phyloP scores from a whole-genome alignment of 2,888 invertebrate genomes.

The Ichneumoninae sp. region DNA sequence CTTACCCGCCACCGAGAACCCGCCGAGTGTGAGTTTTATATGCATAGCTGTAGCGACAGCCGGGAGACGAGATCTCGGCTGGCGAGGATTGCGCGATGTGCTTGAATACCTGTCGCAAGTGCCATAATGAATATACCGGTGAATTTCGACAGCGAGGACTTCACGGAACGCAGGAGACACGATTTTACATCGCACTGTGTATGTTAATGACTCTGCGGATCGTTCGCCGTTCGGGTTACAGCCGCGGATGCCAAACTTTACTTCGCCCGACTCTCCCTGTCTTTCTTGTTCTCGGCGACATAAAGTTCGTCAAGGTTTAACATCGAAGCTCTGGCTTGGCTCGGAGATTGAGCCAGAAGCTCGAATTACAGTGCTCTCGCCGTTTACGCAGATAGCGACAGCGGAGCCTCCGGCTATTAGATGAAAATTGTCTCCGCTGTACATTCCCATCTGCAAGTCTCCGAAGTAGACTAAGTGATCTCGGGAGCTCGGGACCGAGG shows the following conservation, averaged over 20 bases:
- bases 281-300: neutral
- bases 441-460: neutral
- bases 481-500: neutral
- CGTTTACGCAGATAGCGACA: slow-evolving; percentile 24
- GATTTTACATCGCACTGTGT: slow-evolving; percentile 40
- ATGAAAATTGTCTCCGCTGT: slow-evolving; percentile 1
- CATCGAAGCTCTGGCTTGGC: neutral
- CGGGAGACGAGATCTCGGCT: neutral
- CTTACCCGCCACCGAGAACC: slow-evolving; percentile 36
- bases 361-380: slow-evolving; percentile 28
- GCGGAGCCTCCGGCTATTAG: slow-evolving; percentile 14
- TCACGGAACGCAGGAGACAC: neutral
- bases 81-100: slow-evolving; percentile 38
- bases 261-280: neutral
- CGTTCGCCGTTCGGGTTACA: slow-evolving; percentile 60
- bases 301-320: neutral
- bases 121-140: slow-evolving; percentile 11
- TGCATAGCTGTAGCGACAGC: neutral
- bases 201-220: slow-evolving; percentile 25
- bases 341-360: slow-evolving; percentile 4
- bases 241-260: slow-evolving; percentile 55
- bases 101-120: slow-evolving; percentile 26
- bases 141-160: neutral
- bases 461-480: neutral
- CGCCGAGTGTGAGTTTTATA: slow-evolving; percentile 23